phyloP scores from a whole-genome alignment of 2,888 invertebrate species.

The Pinctada fucata region DNA sequence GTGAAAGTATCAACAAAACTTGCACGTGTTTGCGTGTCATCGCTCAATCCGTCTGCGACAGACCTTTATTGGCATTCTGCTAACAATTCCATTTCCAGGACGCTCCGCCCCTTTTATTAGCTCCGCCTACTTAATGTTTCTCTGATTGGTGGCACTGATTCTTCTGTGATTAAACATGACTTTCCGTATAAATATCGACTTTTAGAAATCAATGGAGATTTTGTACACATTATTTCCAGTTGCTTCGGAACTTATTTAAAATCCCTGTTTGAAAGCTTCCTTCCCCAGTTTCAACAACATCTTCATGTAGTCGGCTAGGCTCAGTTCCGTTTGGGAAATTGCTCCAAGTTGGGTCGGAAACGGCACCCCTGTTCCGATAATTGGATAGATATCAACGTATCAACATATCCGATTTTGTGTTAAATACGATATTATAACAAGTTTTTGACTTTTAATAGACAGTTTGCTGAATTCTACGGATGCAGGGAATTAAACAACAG shows the following conservation, averaged over 20 bases:
- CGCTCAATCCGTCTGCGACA: slow-evolving; percentile 13
- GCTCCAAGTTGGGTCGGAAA: slow-evolving; percentile 64
- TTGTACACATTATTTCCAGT: slow-evolving; percentile 64
- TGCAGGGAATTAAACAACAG: slow-evolving; percentile 73
- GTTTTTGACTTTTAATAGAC: slow-evolving; percentile 31
- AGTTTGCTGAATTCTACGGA: slow-evolving; percentile 45
- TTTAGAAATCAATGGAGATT: slow-evolving; percentile 66
- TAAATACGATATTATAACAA: slow-evolving; percentile 29
- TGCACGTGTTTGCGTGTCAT: slow-evolving; percentile 31
- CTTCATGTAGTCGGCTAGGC: slow-evolving; percentile 61
- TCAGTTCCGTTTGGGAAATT: slow-evolving; percentile 67
- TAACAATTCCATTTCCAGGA: slow-evolving; percentile 8
- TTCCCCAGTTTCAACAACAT: slow-evolving; percentile 60
- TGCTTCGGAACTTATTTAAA: slow-evolving; percentile 69
- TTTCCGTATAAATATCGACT: slow-evolving; percentile 61
- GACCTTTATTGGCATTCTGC: slow-evolving; percentile 21
- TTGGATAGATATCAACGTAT: slow-evolving; percentile 43
- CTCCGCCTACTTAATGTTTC: slow-evolving; percentile 31
- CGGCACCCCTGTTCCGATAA: slow-evolving; percentile 60
- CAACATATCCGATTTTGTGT: slow-evolving; percentile 11
- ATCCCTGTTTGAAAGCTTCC: slow-evolving; percentile 67
- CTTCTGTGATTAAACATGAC: slow-evolving; percentile 41
- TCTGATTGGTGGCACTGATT: slow-evolving; percentile 41
- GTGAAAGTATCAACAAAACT: slow-evolving; percentile 13
- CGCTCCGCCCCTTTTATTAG: background rate